These are phyloP conservation scores for Apostichopus parvimensis DNA, from an alignment of 35 echinoderm and acorn worm species.

Conservation along the genomic window DNA sequence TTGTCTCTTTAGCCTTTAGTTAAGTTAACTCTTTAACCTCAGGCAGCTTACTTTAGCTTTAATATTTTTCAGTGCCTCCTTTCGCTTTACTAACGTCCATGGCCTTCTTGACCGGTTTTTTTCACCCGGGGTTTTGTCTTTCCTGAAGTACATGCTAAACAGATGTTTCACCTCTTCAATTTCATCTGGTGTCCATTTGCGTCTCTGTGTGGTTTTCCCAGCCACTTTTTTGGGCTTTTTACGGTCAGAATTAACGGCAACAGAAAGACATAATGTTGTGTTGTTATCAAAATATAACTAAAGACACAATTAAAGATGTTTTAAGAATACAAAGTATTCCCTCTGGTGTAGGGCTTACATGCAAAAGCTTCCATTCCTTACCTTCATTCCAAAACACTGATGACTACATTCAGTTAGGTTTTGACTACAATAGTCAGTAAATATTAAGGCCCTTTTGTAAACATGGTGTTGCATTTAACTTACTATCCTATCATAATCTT, in stretches of 20 bases:
- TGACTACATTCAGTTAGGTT: not conserved
- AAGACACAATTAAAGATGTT: too few species aligned
- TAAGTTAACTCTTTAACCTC: not conserved
- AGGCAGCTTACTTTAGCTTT: conserved; percentile 34
- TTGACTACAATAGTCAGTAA: too few species aligned
- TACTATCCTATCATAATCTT: too few species aligned
- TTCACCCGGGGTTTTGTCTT: conserved; percentile 28
- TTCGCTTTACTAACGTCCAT: not conserved
- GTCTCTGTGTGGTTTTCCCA: not conserved
- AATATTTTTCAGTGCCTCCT: conserved; percentile 18
- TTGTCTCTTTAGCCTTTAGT: too few species aligned
- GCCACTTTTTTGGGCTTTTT: not conserved
- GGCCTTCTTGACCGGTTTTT: not conserved
- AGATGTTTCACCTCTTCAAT: conserved; percentile 11
- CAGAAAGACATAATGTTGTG: not conserved
- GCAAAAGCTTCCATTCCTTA: too few species aligned
- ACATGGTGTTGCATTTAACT: too few species aligned
- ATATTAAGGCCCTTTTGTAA: not conserved
- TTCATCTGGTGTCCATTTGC: conserved; percentile 26
- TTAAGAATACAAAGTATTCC: too few species aligned
- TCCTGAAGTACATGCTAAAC: not conserved
- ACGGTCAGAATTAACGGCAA: not conserved
- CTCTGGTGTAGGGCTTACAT: too few species aligned
- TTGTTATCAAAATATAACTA: not conserved
- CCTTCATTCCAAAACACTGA: not conserved